Evolutionary conservation across 2,113 vertebrate species (phyloP).

Genomic region (Gracilinanus agilis): DNA sequence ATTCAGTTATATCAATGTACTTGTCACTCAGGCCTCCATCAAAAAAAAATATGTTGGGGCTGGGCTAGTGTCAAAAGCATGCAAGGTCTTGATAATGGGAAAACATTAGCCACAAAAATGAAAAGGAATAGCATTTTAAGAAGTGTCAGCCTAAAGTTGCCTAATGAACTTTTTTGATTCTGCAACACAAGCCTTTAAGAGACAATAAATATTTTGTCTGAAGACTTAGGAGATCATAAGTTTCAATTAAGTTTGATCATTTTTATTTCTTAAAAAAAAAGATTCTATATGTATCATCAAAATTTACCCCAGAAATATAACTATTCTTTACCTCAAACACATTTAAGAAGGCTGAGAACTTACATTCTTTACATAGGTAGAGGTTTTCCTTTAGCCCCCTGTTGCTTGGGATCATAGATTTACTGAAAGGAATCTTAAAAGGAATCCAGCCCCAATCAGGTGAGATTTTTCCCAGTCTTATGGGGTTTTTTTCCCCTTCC

Average conservation of each 20-base stretch:
- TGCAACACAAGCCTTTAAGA: conserved; percentile 1
- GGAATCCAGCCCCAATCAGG: neutral
- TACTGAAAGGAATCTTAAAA: neutral
- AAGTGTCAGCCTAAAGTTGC: conserved; percentile 49
- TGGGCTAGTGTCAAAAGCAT: conserved; percentile 86
- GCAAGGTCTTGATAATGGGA: conserved; percentile 85
- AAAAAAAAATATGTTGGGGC: conserved; percentile 77
- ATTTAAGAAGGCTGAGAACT: neutral
- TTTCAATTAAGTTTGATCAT: conserved; percentile 26
- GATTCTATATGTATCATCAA: neutral
- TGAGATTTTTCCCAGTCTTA: neutral
- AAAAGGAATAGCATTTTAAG: conserved; percentile 72
- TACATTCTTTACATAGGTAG: neutral
- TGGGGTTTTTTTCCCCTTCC: conserved; percentile 2
- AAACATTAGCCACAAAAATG: conserved; percentile 84
- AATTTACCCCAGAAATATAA: neutral
- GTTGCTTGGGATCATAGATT: neutral
- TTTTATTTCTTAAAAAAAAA: conserved; percentile 53
- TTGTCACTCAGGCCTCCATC: conserved; percentile 86
- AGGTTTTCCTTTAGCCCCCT: neutral
- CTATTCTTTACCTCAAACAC: neutral
- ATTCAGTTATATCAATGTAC: conserved; percentile 88
- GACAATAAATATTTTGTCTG: conserved; percentile 41
- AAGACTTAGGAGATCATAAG: conserved; percentile 64
- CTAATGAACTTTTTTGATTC: conserved; percentile 15